Percentiles rank a stretch among this genome's conserved stretches.
phyloP scores from a whole-genome alignment of 2,113 vertebrate species.

The Odocoileus virginianus region DNA sequence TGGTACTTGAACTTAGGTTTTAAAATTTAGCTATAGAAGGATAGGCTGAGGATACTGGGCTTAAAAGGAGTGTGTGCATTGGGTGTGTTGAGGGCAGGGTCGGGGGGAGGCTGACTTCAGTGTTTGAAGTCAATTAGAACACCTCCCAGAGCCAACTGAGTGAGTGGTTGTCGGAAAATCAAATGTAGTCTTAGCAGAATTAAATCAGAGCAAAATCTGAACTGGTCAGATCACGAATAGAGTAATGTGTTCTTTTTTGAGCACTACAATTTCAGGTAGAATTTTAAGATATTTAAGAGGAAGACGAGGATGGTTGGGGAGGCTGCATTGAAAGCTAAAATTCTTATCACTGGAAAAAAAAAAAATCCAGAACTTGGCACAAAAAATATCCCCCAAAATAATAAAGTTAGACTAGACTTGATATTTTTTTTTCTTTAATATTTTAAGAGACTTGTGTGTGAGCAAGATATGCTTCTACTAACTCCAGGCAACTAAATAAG shows the following conservation, averaged over 20 bases:
- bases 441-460: background rate
- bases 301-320: background rate
- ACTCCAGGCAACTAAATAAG: background rate
- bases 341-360: background rate
- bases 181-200: background rate
- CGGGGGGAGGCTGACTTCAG: background rate
- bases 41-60: background rate
- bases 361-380: background rate
- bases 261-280: background rate
- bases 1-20: background rate
- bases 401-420: background rate
- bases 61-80: background rate
- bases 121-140: background rate
- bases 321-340: background rate
- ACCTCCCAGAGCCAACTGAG: background rate
- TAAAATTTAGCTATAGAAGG: background rate
- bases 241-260: background rate
- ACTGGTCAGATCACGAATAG: background rate
- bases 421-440: background rate
- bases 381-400: background rate
- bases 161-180: background rate
- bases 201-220: background rate
- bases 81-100: background rate
- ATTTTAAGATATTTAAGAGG: background rate
- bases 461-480: background rate